Evolutionary conservation across 2,113 vertebrate species (phyloP).

Genomic region (Xiphorhynchus elegans): DNA sequence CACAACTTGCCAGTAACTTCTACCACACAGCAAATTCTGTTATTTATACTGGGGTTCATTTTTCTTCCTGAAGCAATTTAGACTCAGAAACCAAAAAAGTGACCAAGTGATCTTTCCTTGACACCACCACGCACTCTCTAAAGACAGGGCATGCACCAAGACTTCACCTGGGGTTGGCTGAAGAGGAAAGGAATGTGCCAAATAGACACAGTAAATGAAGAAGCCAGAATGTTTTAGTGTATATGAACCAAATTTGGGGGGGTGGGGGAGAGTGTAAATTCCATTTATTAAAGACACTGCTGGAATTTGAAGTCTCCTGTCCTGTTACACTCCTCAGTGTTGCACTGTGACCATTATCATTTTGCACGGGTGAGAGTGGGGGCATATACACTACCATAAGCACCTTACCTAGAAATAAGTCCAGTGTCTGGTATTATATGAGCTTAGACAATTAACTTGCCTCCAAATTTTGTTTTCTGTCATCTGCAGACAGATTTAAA

Average conservation of each 20-base stretch:
- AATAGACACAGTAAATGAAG: neutral
- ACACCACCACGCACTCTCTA: neutral
- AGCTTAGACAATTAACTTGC: neutral
- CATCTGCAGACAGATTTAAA: neutral
- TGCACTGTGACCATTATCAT: rapidly evolving
- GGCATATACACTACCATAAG: neutral
- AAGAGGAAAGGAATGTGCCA: neutral
- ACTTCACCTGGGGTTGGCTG: neutral
- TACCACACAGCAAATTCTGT: neutral
- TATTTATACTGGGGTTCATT: neutral
- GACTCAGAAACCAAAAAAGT: neutral
- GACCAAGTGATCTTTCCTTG: neutral
- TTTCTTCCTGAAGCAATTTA: neutral
- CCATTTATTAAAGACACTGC: neutral
- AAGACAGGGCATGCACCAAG: neutral
- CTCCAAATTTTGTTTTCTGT: neutral
- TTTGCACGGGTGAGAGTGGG: neutral
- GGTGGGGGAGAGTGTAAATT: neutral
- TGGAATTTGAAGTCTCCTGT: neutral
- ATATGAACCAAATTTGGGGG: neutral
- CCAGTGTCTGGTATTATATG: neutral
- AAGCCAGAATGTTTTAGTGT: neutral
- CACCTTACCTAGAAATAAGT: neutral
- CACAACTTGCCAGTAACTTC: neutral
- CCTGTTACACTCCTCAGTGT: neutral